Evolutionary conservation across 2,888 invertebrate species (phyloP).

Genomic region (Parapristionchus giblindavisi): DNA sequence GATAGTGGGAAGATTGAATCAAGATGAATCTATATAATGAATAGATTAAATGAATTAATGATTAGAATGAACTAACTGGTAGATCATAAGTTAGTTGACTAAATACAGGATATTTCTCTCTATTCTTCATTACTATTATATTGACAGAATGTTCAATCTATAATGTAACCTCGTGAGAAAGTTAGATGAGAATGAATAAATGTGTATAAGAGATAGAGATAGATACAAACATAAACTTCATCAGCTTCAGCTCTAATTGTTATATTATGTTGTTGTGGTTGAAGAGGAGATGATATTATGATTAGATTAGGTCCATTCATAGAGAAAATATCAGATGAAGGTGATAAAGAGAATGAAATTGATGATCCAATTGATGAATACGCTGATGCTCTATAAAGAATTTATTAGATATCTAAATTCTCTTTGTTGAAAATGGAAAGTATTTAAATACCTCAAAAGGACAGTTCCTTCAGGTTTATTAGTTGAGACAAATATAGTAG

Average conservation of each 20-base stretch:
- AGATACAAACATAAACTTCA: background rate
- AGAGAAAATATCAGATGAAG: slow-evolving; percentile 39
- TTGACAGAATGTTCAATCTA: slow-evolving; percentile 51
- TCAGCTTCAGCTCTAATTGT: slow-evolving; percentile 42
- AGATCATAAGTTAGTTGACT: slow-evolving; percentile 64
- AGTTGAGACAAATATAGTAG: slow-evolving; percentile 64
- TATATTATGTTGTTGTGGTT: slow-evolving; percentile 42
- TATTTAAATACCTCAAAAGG: slow-evolving; percentile 50
- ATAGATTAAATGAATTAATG: background rate
- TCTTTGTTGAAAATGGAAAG: background rate
- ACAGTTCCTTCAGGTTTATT: slow-evolving; percentile 62
- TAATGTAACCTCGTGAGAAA: background rate
- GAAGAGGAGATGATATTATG: slow-evolving; percentile 38
- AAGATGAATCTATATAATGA: slow-evolving; percentile 43
- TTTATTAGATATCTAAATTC: background rate
- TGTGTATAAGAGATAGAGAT: background rate
- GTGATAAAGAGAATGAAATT: slow-evolving; percentile 44
- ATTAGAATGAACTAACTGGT: slow-evolving; percentile 44
- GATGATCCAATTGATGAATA: slow-evolving; percentile 36
- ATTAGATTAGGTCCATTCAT: slow-evolving; percentile 44
- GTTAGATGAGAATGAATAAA: background rate
- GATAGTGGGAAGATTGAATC: slow-evolving; percentile 49
- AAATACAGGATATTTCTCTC: slow-evolving; percentile 68
- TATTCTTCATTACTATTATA: slow-evolving; percentile 64
- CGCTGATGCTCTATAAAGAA: slow-evolving; percentile 41